A percentile compares a stretch with the other conserved stretches of the same genome.
phyloP scores from a whole-genome alignment of 1,140 invertebrate species.

The Gryllus bimaculatus region DNA sequence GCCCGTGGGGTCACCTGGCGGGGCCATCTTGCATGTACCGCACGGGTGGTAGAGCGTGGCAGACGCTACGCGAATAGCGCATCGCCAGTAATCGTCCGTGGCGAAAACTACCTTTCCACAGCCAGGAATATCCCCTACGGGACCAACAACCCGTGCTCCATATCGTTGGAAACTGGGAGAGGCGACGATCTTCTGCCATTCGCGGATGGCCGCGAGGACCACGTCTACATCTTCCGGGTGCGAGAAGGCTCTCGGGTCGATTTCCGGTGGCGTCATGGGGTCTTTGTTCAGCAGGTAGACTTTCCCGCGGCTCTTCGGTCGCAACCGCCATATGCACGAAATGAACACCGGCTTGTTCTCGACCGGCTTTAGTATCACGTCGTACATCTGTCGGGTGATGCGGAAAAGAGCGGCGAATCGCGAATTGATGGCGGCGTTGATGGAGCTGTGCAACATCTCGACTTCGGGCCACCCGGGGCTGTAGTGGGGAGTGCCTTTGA shows the following conservation, averaged over 20 bases:
- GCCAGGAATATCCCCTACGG: no score
- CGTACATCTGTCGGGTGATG: background rate
- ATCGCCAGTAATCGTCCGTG: background rate
- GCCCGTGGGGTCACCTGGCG: background rate
- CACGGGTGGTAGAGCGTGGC: constrained; percentile 11
- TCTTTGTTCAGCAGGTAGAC: background rate
- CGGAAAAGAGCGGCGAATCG: background rate
- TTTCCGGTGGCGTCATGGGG: background rate
- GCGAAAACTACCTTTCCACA: background rate
- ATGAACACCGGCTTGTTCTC: background rate
- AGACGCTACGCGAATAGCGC: background rate
- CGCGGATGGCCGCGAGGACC: background rate
- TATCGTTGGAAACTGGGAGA: background rate
- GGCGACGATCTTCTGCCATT: background rate
- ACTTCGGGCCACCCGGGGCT: background rate
- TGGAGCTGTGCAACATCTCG: background rate
- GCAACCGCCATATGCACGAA: background rate
- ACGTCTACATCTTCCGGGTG: background rate
- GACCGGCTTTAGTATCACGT: background rate
- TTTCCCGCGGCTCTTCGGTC: background rate
- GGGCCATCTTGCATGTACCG: constrained; percentile 22
- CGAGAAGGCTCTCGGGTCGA: background rate
- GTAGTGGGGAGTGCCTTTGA: background rate
- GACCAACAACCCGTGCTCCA: background rate
- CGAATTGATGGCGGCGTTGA: background rate